These are phyloP conservation scores for Serilophus lunatus DNA, from an alignment of 2,113 vertebrate genomes.

Conservation along the genomic window DNA sequence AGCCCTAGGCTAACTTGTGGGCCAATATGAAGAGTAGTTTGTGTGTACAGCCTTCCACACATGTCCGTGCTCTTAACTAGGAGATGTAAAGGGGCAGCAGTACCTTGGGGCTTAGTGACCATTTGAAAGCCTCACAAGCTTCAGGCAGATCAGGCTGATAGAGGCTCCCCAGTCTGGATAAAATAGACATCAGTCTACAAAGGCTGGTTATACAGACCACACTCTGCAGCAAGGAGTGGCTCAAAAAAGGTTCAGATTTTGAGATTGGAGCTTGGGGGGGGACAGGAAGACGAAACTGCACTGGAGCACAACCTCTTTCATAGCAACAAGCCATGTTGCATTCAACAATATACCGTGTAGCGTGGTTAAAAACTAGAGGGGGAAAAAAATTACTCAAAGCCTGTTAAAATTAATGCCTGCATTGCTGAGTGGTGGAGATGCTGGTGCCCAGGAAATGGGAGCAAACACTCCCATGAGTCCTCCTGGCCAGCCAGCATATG, in stretches of 20 bases:
- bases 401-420: neutral
- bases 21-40: neutral
- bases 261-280: neutral
- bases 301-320: neutral
- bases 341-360: fast-evolving
- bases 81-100: neutral
- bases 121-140: fast-evolving
- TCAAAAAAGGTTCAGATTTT: neutral
- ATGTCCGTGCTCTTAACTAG: fast-evolving
- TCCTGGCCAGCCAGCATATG: neutral
- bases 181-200: neutral
- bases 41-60: neutral
- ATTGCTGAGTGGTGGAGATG: neutral
- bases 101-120: neutral
- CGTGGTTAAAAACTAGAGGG: neutral
- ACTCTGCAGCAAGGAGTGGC: neutral
- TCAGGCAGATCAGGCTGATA: neutral
- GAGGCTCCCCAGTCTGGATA: neutral
- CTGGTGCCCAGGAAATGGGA: neutral
- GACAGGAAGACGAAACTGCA: neutral
- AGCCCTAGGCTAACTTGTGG: neutral
- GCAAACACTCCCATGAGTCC: neutral
- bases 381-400: neutral
- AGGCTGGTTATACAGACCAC: neutral
- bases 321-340: fast-evolving